phyloP scores from a whole-genome alignment of 2,888 invertebrate species.

The Microplitis manilae region DNA sequence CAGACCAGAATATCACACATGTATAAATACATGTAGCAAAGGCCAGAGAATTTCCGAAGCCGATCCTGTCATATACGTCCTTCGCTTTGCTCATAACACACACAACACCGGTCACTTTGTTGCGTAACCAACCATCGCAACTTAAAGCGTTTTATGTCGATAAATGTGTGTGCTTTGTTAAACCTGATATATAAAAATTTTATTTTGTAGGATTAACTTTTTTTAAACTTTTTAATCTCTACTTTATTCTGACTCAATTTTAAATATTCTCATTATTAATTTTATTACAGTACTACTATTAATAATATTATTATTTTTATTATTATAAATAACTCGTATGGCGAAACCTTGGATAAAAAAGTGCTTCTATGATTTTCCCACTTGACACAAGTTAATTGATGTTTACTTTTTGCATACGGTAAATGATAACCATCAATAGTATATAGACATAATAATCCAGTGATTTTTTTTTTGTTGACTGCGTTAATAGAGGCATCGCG shows the following conservation, averaged over 20 bases:
- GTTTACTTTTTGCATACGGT: neutral
- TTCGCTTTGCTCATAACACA: slow-evolving; percentile 60
- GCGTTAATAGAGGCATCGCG: slow-evolving; percentile 1
- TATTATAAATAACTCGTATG: neutral
- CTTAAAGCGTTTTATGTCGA: neutral
- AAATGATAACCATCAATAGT: neutral
- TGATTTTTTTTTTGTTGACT: neutral
- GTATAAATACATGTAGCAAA: slow-evolving; percentile 5
- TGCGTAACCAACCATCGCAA: slow-evolving; percentile 53
- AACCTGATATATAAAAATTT: slow-evolving; percentile 33
- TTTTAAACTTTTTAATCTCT: slow-evolving; percentile 7
- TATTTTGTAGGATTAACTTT: slow-evolving; percentile 30
- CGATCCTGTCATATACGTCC: slow-evolving; percentile 58
- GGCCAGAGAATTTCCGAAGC: slow-evolving; percentile 36
- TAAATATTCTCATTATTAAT: neutral
- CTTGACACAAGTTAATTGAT: neutral
- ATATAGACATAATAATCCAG: neutral
- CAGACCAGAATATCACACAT: neutral
- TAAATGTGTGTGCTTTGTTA: slow-evolving; percentile 18
- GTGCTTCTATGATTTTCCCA: neutral
- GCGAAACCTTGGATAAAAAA: neutral
- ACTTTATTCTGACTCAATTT: neutral
- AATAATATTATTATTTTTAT: neutral
- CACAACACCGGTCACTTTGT: slow-evolving; percentile 54
- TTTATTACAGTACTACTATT: neutral